Evolutionary conservation across 2,797 vertebrate genomes (phyloP).

Genomic region (Gymnoscopelus microlampas): DNA sequence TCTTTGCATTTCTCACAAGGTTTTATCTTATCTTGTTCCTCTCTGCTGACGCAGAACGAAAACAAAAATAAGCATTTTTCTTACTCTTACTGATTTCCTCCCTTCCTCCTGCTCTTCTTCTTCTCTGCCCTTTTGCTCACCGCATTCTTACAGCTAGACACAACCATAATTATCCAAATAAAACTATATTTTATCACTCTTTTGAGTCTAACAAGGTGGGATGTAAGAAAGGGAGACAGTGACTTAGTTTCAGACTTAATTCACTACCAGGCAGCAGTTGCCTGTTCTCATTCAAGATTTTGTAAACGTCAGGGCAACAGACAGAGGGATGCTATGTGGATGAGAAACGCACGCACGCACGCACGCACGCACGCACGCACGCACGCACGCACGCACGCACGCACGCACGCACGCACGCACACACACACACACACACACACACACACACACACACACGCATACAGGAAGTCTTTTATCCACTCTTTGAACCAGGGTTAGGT

Average conservation of each 20-base stretch:
- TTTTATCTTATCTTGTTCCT: conserved; percentile 1
- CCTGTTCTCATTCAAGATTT: not conserved
- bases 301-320: not conserved
- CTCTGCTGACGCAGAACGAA: conserved; percentile 10
- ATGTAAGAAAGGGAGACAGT: not conserved
- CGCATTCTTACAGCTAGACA: not conserved
- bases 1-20: not conserved
- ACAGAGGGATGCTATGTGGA: not conserved
- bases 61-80: not conserved
- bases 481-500: not conserved
- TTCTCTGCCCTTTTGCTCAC: not conserved
- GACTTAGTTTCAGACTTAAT: conserved; percentile 22
- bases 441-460: not conserved
- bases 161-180: not conserved
- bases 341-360: not conserved
- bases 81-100: not conserved
- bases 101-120: not conserved
- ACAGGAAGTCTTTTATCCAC: not conserved
- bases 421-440: too few relatives aligned
- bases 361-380: not conserved
- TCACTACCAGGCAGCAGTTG: conserved; percentile 14
- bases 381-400: too few relatives aligned
- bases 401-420: too few relatives aligned
- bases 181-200: not conserved
- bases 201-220: not conserved